phyloP scores from a whole-genome alignment of 2,888 invertebrate genomes.

The Cephus pygmeus region DNA sequence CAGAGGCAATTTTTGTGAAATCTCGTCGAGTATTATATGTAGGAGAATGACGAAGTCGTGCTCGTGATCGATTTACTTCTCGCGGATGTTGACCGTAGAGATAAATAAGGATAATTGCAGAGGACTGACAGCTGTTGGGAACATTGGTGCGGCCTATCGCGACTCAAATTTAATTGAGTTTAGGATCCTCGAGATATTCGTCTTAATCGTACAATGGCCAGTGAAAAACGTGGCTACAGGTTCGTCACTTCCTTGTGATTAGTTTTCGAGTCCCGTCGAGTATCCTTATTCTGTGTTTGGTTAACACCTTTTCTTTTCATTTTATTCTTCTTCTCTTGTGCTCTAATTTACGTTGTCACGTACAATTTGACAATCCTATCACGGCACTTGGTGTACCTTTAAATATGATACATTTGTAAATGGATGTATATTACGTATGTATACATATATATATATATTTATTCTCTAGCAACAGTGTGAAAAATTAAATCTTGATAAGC shows the following conservation, averaged over 20 bases:
- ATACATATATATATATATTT: neutral
- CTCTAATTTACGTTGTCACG: neutral
- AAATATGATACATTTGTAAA: neutral
- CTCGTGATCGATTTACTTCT: slow-evolving; percentile 11
- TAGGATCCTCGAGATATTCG: neutral
- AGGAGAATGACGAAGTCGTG: slow-evolving; percentile 1
- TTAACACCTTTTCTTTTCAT: neutral
- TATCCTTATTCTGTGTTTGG: neutral
- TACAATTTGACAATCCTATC: neutral
- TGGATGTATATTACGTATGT: neutral
- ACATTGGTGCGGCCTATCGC: neutral
- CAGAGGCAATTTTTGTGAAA: neutral
- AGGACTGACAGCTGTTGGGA: slow-evolving; percentile 18
- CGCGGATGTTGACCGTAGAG: slow-evolving; percentile 34
- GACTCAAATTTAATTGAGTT: neutral
- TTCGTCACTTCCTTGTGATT: slow-evolving; percentile 30
- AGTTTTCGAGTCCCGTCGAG: neutral
- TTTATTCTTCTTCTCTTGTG: neutral
- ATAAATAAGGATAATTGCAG: slow-evolving; percentile 25
- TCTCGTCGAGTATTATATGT: neutral
- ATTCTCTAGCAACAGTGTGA: neutral
- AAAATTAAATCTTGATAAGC: neutral
- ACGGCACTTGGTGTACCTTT: neutral
- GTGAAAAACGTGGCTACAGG: slow-evolving; percentile 55
- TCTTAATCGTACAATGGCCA: slow-evolving; percentile 53